Evolutionary conservation across 2,888 invertebrate genomes (phyloP).

Genomic region (Meteorus colon): DNA sequence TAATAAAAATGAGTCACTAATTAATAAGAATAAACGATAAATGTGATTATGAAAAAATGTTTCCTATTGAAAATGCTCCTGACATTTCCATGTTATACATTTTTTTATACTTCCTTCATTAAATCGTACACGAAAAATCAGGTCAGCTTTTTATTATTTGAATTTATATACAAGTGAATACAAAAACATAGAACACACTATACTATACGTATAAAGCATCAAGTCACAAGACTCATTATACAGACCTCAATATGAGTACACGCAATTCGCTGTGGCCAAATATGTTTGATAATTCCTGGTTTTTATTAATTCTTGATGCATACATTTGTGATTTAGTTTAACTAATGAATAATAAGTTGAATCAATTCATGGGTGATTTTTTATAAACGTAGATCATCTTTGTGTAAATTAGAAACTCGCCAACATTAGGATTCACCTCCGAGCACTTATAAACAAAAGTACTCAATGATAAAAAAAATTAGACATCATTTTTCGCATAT

Average conservation of each 20-base stretch:
- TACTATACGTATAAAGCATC: neutral
- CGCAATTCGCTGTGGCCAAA: neutral
- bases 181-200: too few species aligned
- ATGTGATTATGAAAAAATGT: too few species aligned
- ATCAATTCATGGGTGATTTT: neutral
- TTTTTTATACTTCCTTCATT: too few species aligned
- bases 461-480: neutral
- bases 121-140: too few species aligned
- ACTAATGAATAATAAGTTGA: neutral
- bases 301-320: neutral
- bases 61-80: too few species aligned
- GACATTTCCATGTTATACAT: too few species aligned
- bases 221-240: neutral
- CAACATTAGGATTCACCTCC: neutral
- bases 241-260: neutral
- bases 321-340: neutral
- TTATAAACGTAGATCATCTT: neutral
- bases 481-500: too few species aligned
- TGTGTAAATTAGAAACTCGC: neutral
- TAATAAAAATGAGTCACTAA: too few species aligned
- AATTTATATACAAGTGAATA: too few species aligned
- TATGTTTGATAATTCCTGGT: neutral
- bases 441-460: neutral
- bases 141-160: too few species aligned
- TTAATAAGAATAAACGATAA: too few species aligned